A percentile compares a stretch with the other conserved stretches of the same genome.
These are phyloP conservation scores for Acanthisitta chloris DNA, from an alignment of 2,113 vertebrate species.

Conservation along the genomic window DNA sequence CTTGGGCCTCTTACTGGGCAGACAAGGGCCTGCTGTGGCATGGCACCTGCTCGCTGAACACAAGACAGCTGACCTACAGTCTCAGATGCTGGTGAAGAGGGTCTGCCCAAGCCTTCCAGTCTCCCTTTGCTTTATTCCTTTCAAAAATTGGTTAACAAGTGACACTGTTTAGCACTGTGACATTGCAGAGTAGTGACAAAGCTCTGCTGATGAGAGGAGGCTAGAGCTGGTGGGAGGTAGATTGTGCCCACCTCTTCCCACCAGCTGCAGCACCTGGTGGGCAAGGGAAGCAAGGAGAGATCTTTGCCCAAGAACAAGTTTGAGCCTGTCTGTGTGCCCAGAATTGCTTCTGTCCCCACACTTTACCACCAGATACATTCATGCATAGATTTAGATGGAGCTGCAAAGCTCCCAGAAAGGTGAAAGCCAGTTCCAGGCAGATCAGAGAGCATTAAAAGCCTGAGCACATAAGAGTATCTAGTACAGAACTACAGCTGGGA, in stretches of 20 bases:
- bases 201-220: neutral
- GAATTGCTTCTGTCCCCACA: neutral
- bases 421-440: neutral
- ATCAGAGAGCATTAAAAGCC: neutral
- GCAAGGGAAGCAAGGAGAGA: neutral
- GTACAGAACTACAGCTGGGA: neutral
- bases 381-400: neutral
- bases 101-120: neutral
- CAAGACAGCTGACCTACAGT: neutral
- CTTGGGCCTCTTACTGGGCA: neutral
- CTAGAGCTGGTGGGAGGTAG: neutral
- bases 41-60: neutral
- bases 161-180: neutral
- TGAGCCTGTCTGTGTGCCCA: neutral
- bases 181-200: neutral
- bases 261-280: neutral
- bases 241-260: neutral
- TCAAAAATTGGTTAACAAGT: neutral
- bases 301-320: neutral
- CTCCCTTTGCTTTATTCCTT: neutral
- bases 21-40: neutral
- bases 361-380: neutral
- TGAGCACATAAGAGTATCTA: neutral
- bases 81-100: neutral
- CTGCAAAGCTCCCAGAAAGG: neutral